Evolutionary conservation across 1,140 invertebrate genomes (phyloP).

Genomic region (Eriosoma lanigerum): DNA sequence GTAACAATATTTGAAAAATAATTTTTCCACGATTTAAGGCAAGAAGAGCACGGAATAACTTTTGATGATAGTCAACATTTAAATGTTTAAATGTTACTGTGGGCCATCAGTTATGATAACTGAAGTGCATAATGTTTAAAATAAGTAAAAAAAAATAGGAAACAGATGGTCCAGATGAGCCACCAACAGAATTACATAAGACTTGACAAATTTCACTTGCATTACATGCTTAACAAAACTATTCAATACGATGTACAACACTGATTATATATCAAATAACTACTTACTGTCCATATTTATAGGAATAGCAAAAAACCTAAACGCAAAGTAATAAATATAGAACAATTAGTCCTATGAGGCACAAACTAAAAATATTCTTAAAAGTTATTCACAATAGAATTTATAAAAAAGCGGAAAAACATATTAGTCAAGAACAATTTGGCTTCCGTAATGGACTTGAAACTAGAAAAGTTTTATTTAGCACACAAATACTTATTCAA

Average conservation of each 20-base stretch:
- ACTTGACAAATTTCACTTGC: slow-evolving; percentile 27
- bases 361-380: slow-evolving; percentile 49
- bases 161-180: slow-evolving; percentile 34
- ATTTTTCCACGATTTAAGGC: background rate
- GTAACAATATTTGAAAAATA: slow-evolving; percentile 52
- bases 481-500: slow-evolving; percentile 54
- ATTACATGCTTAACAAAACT: slow-evolving; percentile 29
- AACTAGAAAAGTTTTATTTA: slow-evolving; percentile 54
- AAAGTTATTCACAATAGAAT: slow-evolving; percentile 44
- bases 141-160: slow-evolving; percentile 40
- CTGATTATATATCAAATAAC: slow-evolving; percentile 51
- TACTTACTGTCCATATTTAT: slow-evolving; percentile 49
- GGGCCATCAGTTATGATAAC: slow-evolving; percentile 3
- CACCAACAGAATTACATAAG: slow-evolving; percentile 50
- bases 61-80: background rate
- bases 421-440: slow-evolving; percentile 53
- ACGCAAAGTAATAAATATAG: slow-evolving; percentile 30
- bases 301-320: slow-evolving; percentile 21
- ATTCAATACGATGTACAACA: slow-evolving; percentile 51
- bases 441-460: slow-evolving; percentile 54
- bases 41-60: background rate
- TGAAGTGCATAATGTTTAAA: slow-evolving; percentile 11
- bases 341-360: slow-evolving; percentile 32
- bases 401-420: slow-evolving; percentile 29
- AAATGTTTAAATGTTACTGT: too few relatives aligned